Evolutionary conservation across 1,140 invertebrate genomes (phyloP).

Genomic region (Aporrectodea caliginosa): DNA sequence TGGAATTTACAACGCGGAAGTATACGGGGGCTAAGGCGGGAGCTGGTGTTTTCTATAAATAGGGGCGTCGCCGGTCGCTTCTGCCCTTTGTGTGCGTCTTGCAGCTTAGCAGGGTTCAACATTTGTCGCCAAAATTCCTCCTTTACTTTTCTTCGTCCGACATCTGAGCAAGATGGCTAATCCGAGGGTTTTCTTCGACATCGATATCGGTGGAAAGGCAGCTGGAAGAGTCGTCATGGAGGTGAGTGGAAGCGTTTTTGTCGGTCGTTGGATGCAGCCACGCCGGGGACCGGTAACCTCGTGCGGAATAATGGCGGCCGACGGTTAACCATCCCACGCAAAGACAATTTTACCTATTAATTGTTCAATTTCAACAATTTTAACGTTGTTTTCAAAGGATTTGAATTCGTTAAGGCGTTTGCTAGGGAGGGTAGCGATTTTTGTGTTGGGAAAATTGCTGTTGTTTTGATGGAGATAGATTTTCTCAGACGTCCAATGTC

Average conservation of each 20-base stretch:
- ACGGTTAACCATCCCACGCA: background rate
- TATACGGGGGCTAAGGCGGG: too few relatives aligned
- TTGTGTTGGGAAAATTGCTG: too few relatives aligned
- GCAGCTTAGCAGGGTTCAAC: too few relatives aligned
- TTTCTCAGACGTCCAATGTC: too few relatives aligned
- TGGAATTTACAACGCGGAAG: too few relatives aligned
- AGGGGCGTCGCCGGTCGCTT: too few relatives aligned
- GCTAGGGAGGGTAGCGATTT: background rate
- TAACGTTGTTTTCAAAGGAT: background rate
- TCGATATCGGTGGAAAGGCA: background rate
- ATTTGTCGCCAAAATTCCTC: background rate
- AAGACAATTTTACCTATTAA: background rate
- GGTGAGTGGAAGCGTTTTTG: constrained; percentile 20
- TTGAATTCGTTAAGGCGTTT: background rate
- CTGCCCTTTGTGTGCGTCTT: too few relatives aligned
- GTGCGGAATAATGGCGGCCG: background rate
- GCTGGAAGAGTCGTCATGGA: constrained; percentile 12
- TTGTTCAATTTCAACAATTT: too few relatives aligned
- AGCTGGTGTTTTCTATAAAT: too few relatives aligned
- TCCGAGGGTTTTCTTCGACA: constrained; percentile 25
- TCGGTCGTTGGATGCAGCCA: background rate
- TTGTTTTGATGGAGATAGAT: too few relatives aligned
- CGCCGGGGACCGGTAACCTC: background rate
- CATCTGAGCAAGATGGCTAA: constrained; percentile 27
- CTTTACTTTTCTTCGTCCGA: background rate